A percentile compares a stretch with the other conserved stretches of the same genome.
These are phyloP conservation scores for Thera britannica DNA, from an alignment of 2,888 invertebrate genomes.

Conservation along the genomic window DNA sequence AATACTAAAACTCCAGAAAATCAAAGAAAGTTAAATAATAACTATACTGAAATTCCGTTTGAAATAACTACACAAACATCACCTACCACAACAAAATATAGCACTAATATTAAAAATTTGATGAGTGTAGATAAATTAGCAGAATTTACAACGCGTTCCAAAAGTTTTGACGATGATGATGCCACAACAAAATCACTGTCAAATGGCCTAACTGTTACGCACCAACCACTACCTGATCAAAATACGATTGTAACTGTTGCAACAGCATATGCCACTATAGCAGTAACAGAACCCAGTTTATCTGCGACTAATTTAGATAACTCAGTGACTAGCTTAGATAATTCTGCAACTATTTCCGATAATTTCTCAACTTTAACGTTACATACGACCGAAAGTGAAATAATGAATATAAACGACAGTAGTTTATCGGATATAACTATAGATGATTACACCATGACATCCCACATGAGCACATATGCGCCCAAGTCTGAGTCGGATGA, in stretches of 20 bases:
- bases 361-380: neutral
- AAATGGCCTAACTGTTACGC: neutral
- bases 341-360: neutral
- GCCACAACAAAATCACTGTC: conserved; percentile 2
- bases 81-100: conserved; percentile 27
- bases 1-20: conserved; percentile 77
- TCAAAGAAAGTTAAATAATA: conserved; percentile 72
- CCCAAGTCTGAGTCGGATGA: conserved; percentile 5
- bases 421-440: conserved; percentile 14
- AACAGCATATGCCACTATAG: neutral
- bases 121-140: neutral
- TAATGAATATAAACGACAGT: neutral
- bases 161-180: neutral
- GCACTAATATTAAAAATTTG: conserved; percentile 11
- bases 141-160: conserved; percentile 1
- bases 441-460: neutral
- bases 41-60: conserved; percentile 58
- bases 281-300: neutral
- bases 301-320: neutral
- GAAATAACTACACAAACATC: conserved; percentile 42
- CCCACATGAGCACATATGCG: neutral
- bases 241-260: neutral
- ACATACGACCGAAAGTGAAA: neutral
- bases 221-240: neutral
- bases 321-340: neutral